Conservation (phyloP, 92 coral and sea anemone species). For the Epizoanthus ramosus region DNA sequence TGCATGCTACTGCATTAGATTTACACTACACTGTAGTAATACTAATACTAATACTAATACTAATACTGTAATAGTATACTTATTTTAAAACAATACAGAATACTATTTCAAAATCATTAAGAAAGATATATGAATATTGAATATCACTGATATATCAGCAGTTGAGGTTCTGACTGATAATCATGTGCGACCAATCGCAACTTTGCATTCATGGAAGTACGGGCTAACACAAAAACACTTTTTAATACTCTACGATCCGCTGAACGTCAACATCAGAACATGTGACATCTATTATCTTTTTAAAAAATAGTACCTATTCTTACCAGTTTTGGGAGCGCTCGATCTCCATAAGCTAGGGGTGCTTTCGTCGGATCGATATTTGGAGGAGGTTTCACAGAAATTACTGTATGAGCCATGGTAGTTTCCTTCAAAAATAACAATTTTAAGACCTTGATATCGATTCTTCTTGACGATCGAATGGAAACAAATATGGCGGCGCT, state of each 20-base stretch:
- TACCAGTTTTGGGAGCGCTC: constrained; percentile 90
- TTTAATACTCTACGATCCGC: too few species aligned
- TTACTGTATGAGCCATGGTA: constrained; percentile 87
- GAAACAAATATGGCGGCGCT: constrained; percentile 81
- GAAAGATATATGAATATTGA: too few species aligned
- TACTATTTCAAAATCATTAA: too few species aligned
- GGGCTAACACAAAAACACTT: not conserved
- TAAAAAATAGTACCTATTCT: too few species aligned
- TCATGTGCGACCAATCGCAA: not conserved
- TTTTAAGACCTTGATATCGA: not conserved
- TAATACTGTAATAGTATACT: too few species aligned
- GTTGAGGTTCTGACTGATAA: not conserved
- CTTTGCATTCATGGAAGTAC: not conserved
- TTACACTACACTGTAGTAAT: too few species aligned
- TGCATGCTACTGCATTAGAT: too few species aligned
- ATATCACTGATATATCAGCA: too few species aligned
- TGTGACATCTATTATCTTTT: too few species aligned
- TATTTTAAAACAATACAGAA: too few species aligned
- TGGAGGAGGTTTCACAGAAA: constrained; percentile 89
- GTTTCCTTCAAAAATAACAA: not conserved
- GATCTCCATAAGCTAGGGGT: constrained; percentile 78
- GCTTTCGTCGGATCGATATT: constrained; percentile 92
- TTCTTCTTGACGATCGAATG: not conserved
- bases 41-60: too few species aligned
- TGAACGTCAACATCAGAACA: too few species aligned